Evolutionary conservation across 2,888 invertebrate genomes (phyloP), one percentile per base, ranked within the genome.

Genomic region (Drymonia ruficornis): DNA sequence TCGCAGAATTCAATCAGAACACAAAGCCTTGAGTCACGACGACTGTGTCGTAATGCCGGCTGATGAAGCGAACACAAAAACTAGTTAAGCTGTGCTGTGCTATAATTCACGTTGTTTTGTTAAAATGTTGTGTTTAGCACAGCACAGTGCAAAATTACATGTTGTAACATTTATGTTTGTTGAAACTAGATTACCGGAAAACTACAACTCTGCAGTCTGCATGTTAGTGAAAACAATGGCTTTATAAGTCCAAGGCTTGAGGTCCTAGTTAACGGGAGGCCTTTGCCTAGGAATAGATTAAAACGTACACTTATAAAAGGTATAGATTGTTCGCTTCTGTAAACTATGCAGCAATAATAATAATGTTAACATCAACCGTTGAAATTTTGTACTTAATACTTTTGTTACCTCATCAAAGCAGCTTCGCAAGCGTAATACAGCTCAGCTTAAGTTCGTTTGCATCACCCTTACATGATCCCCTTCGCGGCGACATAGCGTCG

Each of bases 1-100:
- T 89, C 83, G 80, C 87, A 89, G 91, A 90, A 92, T 91, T 91
- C 92, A 91, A 92, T 91, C 92, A 91, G 84, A 89, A 86, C 81
- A 86, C 86, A 89, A 83, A 89, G 89, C 89, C 88, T 87, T 89
- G 81, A 88, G 78, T 88, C 88, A 86, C 84, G 74, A 80, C 80
- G 82, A 83, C 84, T 91, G 91, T 89, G 89, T 91, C 87, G 89
- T 91, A 91, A 91, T 90, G 86, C 88, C 84, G 16, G 16, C 11
- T 16, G 28, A 15, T 15, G 28, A 8, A 13, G n/a, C n/a, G n/a
- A 28, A 45, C 28, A 45, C 1, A 23, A 15, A n/a, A 13, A 28
- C 45, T 11, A 45, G 45, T 28, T 23, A 9, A n/a, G 45, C 45
- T 45, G 7, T 43, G 40, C 40, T 40, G 40, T 40, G 40, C 40